Evolutionary conservation across 2,113 vertebrate genomes (phyloP).

Genomic region (Crotalus horridus): DNA sequence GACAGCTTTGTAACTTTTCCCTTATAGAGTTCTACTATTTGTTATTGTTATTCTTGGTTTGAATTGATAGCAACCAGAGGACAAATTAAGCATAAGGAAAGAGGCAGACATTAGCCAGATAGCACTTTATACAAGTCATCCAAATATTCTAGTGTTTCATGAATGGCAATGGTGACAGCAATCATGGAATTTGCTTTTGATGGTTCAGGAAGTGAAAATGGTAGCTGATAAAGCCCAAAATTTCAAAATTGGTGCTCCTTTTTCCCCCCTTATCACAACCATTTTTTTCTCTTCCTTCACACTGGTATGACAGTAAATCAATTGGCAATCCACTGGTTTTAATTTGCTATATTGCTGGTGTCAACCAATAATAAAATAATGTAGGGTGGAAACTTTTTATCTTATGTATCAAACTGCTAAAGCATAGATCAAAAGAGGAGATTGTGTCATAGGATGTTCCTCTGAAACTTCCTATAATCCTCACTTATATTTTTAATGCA

Average conservation of each 20-base stretch:
- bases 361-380: neutral
- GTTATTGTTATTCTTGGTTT: neutral
- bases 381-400: neutral
- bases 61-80: neutral
- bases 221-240: neutral
- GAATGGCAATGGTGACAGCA: neutral
- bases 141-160: neutral
- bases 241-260: neutral
- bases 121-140: neutral
- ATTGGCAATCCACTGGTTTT: neutral
- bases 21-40: neutral
- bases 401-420: neutral
- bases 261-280: neutral
- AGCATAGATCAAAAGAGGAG: neutral
- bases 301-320: neutral
- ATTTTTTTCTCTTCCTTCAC: neutral
- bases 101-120: neutral
- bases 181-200: neutral
- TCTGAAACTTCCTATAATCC: neutral
- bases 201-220: neutral
- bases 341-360: neutral
- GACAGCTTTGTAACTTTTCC: neutral
- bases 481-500: neutral
- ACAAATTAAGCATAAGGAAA: neutral
- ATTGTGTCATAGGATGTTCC: neutral